A percentile compares a stretch with the other conserved stretches of the same genome.
Evolutionary conservation across 2,797 vertebrate genomes (phyloP).

Genomic region (Brotula barbata): DNA sequence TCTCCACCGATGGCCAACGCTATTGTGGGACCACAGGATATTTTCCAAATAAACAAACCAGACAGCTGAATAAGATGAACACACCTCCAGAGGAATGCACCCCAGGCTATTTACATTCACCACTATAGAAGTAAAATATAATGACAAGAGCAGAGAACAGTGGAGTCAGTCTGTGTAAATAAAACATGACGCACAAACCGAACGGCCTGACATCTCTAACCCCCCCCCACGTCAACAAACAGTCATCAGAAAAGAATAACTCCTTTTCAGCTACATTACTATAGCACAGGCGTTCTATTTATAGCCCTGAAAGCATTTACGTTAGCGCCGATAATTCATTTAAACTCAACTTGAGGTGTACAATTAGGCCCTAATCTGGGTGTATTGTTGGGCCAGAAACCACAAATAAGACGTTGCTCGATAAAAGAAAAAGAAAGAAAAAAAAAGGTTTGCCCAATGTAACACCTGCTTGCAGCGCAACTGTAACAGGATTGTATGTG

Average conservation of each 20-base stretch:
- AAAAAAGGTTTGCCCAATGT: constrained; percentile 38
- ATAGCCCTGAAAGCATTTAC: constrained; percentile 3
- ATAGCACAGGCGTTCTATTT: constrained; percentile 1
- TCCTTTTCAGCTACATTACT: constrained; percentile 6
- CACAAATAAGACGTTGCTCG: constrained; percentile 29
- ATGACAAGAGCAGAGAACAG: no score
- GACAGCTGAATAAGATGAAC: constrained; percentile 11
- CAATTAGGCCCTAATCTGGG: neutral
- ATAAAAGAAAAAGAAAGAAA: constrained; percentile 18
- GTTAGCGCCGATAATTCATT: constrained; percentile 22
- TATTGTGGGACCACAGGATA: constrained; percentile 6
- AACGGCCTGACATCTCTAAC: constrained; percentile 7
- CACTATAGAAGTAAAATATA: constrained; percentile 9
- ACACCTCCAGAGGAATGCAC: constrained; percentile 15
- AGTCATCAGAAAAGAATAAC: neutral
- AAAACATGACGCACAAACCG: constrained; percentile 12
- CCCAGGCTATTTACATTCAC: neutral
- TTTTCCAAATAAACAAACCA: constrained; percentile 18
- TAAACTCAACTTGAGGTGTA: constrained; percentile 23
- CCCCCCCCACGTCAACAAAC: neutral
- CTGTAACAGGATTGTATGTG: constrained; percentile 40
- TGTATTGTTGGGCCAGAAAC: constrained; percentile 37
- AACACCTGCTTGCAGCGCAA: constrained; percentile 61
- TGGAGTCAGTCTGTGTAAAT: constrained; percentile 2
- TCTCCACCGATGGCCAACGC: constrained; percentile 7